Conservation (phyloP, 1,140 invertebrate genomes). For the Sinella curviseta region DNA sequence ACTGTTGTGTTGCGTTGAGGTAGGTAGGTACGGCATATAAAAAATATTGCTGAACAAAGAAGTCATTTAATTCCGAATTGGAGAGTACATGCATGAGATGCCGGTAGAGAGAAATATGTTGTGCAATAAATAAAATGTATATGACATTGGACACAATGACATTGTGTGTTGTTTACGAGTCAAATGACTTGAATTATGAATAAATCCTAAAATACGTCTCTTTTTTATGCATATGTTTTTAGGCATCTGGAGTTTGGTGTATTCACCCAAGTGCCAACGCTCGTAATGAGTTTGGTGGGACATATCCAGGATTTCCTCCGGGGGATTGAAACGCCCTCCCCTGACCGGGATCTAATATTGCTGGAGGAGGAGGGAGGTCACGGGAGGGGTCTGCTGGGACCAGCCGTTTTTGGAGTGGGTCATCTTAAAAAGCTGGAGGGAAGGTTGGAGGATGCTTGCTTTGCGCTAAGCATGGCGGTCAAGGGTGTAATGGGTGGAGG, state of each 20-base stretch:
- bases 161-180: too few relatives aligned
- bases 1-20: too few relatives aligned
- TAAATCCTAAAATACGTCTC: background rate
- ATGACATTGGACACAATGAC: too few relatives aligned
- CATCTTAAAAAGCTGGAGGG: constrained; percentile 41
- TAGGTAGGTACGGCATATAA: too few relatives aligned
- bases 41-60: too few relatives aligned
- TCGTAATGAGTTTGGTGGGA: constrained; percentile 51
- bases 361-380: constrained; percentile 52
- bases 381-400: constrained; percentile 24
- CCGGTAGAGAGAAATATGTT: too few relatives aligned
- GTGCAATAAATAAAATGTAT: too few relatives aligned
- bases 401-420: constrained; percentile 20
- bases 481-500: background rate
- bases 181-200: background rate
- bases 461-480: constrained; percentile 37
- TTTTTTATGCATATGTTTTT: constrained; percentile 26
- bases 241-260: constrained; percentile 52
- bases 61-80: too few relatives aligned
- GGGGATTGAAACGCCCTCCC: constrained; percentile 40
- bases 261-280: constrained; percentile 50
- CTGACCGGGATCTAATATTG: constrained; percentile 48
- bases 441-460: constrained; percentile 40
- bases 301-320: constrained; percentile 52
- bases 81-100: too few relatives aligned